phyloP scores from a whole-genome alignment of 1,140 invertebrate genomes.

The Dreissena rostriformis region DNA sequence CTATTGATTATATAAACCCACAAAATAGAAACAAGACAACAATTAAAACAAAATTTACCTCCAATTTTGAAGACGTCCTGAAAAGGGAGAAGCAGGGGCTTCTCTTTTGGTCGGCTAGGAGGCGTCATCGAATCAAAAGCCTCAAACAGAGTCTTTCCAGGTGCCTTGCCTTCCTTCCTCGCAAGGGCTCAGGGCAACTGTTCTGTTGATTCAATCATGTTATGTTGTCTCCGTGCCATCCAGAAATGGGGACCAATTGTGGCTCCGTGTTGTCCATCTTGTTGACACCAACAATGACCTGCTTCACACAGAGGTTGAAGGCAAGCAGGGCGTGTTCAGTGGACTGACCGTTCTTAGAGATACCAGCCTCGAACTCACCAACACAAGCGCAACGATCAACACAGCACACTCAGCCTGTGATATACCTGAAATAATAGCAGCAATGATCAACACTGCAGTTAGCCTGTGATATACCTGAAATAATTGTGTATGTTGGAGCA shows the following conservation, averaged over 20 bases:
- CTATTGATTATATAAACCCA: no score
- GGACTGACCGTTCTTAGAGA: constrained; percentile 99
- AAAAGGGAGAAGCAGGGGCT: constrained; percentile 97
- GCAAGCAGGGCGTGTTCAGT: constrained; percentile 98
- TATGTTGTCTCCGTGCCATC: constrained; percentile 99
- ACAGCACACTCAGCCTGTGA: constrained; percentile 99
- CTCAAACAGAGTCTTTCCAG: constrained; percentile 94
- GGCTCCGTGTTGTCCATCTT: constrained; percentile 99
- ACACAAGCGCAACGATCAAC: constrained; percentile 98
- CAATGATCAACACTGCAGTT: no score
- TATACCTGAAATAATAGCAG: constrained; percentile 90
- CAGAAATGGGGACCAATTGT: constrained; percentile 99
- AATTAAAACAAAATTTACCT: no score
- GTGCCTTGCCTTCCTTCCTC: constrained; percentile 91
- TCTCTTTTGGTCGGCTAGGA: constrained; percentile 96
- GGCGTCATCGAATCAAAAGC: constrained; percentile 97
- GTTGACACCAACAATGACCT: constrained; percentile 99
- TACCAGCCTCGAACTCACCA: constrained; percentile 99
- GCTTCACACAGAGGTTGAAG: constrained; percentile 99
- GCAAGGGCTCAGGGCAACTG: constrained; percentile 93
- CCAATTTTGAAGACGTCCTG: constrained; percentile 99
- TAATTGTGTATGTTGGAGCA: no score
- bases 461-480: no score
- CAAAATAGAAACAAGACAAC: no score
- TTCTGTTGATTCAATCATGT: constrained; percentile 94